Evolutionary conservation across 1,140 invertebrate genomes (phyloP).

Genomic region (Eulimnadia texana): DNA sequence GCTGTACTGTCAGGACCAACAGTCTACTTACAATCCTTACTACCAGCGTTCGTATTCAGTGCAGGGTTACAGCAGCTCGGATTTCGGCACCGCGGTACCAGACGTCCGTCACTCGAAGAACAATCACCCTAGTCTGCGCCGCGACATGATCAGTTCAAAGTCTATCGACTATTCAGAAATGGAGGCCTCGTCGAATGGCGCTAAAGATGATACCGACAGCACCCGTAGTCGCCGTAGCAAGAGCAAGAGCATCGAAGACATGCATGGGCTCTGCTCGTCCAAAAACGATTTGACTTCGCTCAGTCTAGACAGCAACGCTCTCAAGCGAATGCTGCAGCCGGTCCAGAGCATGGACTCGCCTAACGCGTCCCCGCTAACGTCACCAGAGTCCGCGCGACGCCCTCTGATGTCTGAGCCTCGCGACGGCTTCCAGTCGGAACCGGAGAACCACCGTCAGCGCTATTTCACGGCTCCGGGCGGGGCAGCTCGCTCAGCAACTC

Average conservation of each 20-base stretch:
- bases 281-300: constrained; percentile 1
- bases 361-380: constrained; percentile 42
- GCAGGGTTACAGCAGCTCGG: constrained; percentile 5
- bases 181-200: constrained; percentile 28
- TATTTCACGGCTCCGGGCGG: constrained; percentile 26
- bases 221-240: constrained; percentile 48
- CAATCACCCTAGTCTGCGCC: constrained; percentile 21
- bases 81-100: not conserved
- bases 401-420: constrained; percentile 27
- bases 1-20: not conserved
- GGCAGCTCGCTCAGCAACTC: constrained; percentile 20
- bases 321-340: constrained; percentile 86
- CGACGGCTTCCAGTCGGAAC: constrained; percentile 20
- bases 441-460: constrained; percentile 17
- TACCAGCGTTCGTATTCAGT: constrained; percentile 7
- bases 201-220: constrained; percentile 19
- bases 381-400: constrained; percentile 68
- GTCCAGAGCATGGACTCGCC: constrained; percentile 62
- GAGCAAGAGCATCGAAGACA: constrained; percentile 59
- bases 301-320: constrained; percentile 56
- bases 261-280: constrained; percentile 20
- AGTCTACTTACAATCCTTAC: constrained; percentile 1
- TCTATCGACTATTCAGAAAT: constrained; percentile 60
- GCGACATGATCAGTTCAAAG: constrained; percentile 32
- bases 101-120: not conserved